These are phyloP conservation scores for Todiramphus saurophagus DNA, from an alignment of 2,113 vertebrate genomes.

Conservation along the genomic window DNA sequence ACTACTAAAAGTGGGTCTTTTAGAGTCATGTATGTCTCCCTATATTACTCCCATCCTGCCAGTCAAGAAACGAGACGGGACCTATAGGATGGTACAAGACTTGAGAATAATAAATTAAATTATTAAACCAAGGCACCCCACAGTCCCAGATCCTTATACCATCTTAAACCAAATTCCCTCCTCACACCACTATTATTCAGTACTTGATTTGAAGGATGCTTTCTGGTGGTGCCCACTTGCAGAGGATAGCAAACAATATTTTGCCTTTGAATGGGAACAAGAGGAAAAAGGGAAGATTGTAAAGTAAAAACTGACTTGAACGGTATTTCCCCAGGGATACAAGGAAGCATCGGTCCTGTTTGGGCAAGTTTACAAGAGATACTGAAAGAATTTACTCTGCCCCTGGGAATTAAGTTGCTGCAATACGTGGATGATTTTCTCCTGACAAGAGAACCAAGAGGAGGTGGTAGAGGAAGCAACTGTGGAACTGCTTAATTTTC, in stretches of 20 bases:
- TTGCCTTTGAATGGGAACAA: background rate
- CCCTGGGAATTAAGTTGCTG: background rate
- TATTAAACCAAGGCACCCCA: too few species aligned
- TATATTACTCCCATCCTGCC: background rate
- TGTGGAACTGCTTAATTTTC: background rate
- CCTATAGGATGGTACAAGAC: background rate
- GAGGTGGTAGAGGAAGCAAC: background rate
- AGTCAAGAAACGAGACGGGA: background rate
- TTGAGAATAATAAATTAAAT: background rate
- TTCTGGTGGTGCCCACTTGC: background rate
- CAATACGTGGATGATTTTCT: background rate
- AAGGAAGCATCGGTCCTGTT: background rate
- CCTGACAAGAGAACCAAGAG: background rate
- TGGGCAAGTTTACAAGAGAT: background rate
- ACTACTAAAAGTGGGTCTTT: too few species aligned
- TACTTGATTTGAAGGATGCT: background rate
- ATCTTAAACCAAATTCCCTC: too few species aligned
- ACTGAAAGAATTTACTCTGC: background rate
- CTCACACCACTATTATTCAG: background rate
- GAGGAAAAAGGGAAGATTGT: background rate
- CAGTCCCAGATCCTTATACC: too few species aligned
- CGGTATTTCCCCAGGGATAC: background rate
- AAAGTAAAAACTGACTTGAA: background rate
- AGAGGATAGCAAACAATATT: background rate
- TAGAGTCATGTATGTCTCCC: background rate